Percentiles rank a stretch among this genome's conserved stretches.
Evolutionary conservation across 2,797 vertebrate genomes (phyloP).

Genomic region (Siniperca scherzeri): DNA sequence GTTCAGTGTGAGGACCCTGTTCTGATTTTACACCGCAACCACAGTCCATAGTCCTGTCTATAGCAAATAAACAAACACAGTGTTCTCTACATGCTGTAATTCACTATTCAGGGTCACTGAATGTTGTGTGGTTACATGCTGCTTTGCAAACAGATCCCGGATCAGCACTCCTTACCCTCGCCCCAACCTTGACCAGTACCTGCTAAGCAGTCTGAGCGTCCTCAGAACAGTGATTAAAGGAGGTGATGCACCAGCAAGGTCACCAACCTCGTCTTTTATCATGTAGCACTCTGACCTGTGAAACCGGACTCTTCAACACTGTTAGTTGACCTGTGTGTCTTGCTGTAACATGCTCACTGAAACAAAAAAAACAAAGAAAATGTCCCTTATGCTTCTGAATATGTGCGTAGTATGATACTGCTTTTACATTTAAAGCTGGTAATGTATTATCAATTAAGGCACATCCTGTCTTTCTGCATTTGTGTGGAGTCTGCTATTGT

Average conservation of each 20-base stretch:
- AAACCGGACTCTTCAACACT: constrained; percentile 73
- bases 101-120: constrained; percentile 82
- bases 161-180: constrained; percentile 78
- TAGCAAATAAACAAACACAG: constrained; percentile 77
- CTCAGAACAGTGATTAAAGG: constrained; percentile 81
- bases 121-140: constrained; percentile 79
- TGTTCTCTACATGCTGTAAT: constrained; percentile 78
- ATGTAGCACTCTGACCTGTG: constrained; percentile 81
- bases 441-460: constrained; percentile 7
- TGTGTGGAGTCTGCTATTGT: constrained; percentile 37
- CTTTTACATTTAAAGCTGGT: constrained; percentile 33
- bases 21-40: constrained; percentile 73
- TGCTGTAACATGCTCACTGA: constrained; percentile 63
- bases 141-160: constrained; percentile 81
- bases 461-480: constrained; percentile 14
- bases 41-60: constrained; percentile 54
- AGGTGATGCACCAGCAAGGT: constrained; percentile 72
- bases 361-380: constrained; percentile 62
- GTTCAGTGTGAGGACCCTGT: constrained; percentile 74
- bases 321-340: constrained; percentile 81
- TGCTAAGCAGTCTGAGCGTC: constrained; percentile 79
- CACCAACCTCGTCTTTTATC: constrained; percentile 82
- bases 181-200: constrained; percentile 83
- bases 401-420: constrained; percentile 24
- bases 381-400: constrained; percentile 51